Evolutionary conservation across 2,888 invertebrate genomes (phyloP).

Genomic region (Agrotis clavis): DNA sequence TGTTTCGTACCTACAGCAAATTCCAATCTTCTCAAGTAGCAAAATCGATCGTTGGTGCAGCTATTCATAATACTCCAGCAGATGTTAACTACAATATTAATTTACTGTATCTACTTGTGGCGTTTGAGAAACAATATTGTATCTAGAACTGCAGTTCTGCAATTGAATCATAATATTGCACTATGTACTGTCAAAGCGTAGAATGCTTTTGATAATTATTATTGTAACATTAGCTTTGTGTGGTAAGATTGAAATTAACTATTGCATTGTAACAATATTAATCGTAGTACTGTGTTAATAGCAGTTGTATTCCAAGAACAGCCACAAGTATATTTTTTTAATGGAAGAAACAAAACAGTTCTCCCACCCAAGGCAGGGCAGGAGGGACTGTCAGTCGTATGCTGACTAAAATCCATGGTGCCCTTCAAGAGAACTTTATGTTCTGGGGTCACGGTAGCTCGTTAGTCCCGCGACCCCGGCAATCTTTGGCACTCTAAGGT

Average conservation of each 20-base stretch:
- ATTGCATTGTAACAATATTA: background rate
- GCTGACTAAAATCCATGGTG: no score
- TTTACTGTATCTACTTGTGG: background rate
- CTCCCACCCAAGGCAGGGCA: no score
- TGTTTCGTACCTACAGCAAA: background rate
- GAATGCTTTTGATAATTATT: conserved; percentile 15
- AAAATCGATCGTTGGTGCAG: background rate
- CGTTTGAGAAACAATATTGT: background rate
- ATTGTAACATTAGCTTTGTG: background rate
- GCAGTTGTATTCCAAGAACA: no score
- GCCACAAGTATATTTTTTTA: no score
- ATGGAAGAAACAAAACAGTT: no score
- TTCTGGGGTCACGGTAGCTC: no score
- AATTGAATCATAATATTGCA: conserved; percentile 2
- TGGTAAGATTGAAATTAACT: background rate
- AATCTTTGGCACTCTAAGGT: no score
- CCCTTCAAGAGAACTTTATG: no score
- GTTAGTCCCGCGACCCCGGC: no score
- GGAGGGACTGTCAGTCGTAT: no score
- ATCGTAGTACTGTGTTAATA: background rate
- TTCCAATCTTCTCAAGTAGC: background rate
- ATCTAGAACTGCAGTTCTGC: background rate
- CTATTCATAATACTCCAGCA: background rate
- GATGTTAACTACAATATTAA: conserved; percentile 3
- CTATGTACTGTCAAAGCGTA: conserved; percentile 10